A percentile compares a stretch with the other conserved stretches of the same genome.
Evolutionary conservation across 2,888 invertebrate species (phyloP).

Genomic region (Agrotis puta): DNA sequence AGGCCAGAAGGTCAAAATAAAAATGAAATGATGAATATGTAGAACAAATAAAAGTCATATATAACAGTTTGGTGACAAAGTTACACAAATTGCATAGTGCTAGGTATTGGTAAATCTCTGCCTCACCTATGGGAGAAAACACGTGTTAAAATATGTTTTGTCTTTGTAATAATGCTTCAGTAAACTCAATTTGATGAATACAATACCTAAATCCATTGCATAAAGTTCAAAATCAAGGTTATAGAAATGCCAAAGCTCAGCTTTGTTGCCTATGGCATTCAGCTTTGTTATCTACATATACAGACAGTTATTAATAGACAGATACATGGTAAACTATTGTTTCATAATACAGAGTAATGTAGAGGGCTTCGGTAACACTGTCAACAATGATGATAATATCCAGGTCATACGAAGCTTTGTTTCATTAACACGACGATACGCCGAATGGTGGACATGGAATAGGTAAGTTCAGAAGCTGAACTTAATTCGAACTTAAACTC

Average conservation of each 20-base stretch:
- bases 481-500: too few species aligned
- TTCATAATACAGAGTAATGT: not conserved
- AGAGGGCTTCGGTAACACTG: conserved; percentile 9
- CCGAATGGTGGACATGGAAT: not conserved
- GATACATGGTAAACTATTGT: conserved; percentile 17
- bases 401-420: conserved; percentile 39
- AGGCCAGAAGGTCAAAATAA: not conserved
- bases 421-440: conserved; percentile 21
- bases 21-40: not conserved
- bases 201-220: not conserved
- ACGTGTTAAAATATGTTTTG: too few species aligned
- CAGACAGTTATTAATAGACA: conserved; percentile 5
- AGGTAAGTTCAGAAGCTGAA: conserved; percentile 5
- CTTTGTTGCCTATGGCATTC: not conserved
- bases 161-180: too few species aligned
- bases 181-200: not conserved
- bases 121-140: not conserved
- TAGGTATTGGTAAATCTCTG: too few species aligned
- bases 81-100: conserved; percentile 1
- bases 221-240: conserved; percentile 27
- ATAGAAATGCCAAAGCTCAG: conserved; percentile 15
- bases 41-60: not conserved
- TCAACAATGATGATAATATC: conserved; percentile 23
- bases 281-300: not conserved
- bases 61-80: not conserved